Evolutionary conservation across 1,140 invertebrate genomes (phyloP).

Genomic region (Diplogasteroides magnus): DNA sequence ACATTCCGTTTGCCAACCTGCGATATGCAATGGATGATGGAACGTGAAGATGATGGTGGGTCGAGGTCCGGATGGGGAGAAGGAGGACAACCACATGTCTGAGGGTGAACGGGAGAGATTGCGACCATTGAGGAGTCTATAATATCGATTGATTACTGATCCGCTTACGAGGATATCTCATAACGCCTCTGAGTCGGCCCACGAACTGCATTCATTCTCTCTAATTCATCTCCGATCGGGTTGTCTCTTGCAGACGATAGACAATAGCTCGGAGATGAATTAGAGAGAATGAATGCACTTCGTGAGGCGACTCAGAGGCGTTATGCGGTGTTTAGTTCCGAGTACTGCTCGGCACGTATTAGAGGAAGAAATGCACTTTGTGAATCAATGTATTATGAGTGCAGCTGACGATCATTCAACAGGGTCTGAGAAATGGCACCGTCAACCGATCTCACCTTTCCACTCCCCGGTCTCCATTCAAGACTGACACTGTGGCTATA

Average conservation of each 20-base stretch:
- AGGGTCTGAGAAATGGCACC: no score
- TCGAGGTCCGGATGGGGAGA: slow-evolving; percentile 56
- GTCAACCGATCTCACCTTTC: no score
- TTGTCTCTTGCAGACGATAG: no score
- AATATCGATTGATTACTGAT: slow-evolving; percentile 3
- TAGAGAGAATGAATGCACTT: no score
- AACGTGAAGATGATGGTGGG: slow-evolving; percentile 58
- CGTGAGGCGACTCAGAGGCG: no score
- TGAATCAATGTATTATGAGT: no score
- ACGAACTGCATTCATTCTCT: not conserved
- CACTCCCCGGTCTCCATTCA: no score
- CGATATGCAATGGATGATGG: slow-evolving; percentile 64
- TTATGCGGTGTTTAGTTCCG: no score
- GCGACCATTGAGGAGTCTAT: slow-evolving; percentile 58
- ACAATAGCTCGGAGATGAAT: no score
- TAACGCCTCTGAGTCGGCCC: not conserved
- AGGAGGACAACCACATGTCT: slow-evolving; percentile 61
- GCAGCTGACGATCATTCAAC: no score
- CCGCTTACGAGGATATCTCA: slow-evolving; percentile 17
- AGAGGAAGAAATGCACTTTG: slow-evolving; percentile 32
- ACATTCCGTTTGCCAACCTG: slow-evolving; percentile 54
- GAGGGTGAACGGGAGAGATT: slow-evolving; percentile 58
- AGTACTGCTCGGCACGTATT: slow-evolving; percentile 47
- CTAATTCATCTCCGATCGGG: no score
- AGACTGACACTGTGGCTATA: no score